phyloP scores from a whole-genome alignment of 2,888 invertebrate species.

The Zelleria hepariella region DNA sequence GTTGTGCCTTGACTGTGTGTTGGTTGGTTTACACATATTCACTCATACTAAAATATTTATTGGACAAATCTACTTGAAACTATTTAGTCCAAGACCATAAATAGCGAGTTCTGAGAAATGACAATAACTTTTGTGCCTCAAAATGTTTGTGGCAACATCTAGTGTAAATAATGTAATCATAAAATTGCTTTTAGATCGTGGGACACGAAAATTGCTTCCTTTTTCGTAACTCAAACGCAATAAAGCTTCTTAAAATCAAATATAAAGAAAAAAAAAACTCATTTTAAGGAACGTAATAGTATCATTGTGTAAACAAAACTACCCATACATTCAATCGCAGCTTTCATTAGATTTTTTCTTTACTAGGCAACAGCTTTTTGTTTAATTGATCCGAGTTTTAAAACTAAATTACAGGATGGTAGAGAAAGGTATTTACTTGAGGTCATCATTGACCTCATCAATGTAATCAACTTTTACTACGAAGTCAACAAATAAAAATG shows the following conservation, averaged over 20 bases:
- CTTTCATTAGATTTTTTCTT: neutral
- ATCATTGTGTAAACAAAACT: neutral
- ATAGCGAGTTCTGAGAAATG: too few relatives aligned
- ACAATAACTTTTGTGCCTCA: neutral
- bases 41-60: neutral
- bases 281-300: too few relatives aligned
- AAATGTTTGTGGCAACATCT: neutral
- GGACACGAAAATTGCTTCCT: neutral
- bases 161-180: neutral
- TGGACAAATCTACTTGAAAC: neutral
- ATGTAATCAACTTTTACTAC: too few relatives aligned
- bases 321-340: neutral
- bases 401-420: neutral
- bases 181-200: neutral
- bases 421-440: too few relatives aligned
- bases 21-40: neutral
- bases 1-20: constrained; percentile 53
- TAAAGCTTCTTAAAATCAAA: too few relatives aligned
- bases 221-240: too few relatives aligned
- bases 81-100: neutral
- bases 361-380: neutral
- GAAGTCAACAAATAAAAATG: too few relatives aligned
- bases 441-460: neutral
- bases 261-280: too few relatives aligned
- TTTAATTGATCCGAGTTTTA: neutral